Conservation (phyloP, 2,888 invertebrate genomes). For the Drosophila neutralis region DNA sequence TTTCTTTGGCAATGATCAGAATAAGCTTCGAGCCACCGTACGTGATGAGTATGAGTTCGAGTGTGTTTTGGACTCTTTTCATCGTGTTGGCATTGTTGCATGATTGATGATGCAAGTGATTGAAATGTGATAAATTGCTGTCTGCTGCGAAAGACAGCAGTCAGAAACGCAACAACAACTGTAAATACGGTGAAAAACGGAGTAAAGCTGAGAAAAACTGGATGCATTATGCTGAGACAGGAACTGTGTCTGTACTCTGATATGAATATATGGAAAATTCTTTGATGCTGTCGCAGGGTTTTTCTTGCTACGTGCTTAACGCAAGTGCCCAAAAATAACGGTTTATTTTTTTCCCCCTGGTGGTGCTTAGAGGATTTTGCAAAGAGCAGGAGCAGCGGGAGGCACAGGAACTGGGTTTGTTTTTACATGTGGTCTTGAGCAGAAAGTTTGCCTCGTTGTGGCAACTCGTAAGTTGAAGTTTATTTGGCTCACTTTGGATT, state of each 20-base stretch:
- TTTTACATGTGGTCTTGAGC: constrained; percentile 62
- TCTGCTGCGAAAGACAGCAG: constrained; percentile 54
- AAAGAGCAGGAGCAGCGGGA: constrained; percentile 13
- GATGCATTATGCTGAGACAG: constrained; percentile 9
- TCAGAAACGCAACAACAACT: constrained; percentile 6
- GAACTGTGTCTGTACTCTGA: constrained; percentile 15
- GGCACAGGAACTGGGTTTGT: constrained; percentile 27
- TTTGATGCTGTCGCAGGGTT: constrained; percentile 10
- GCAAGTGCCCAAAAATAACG: constrained; percentile 28
- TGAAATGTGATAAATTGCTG: constrained; percentile 75
- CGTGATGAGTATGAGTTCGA: constrained; percentile 13
- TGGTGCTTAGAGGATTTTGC: constrained; percentile 64
- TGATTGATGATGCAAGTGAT: constrained; percentile 74
- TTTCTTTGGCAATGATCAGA: no score
- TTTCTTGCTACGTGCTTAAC: constrained; percentile 34
- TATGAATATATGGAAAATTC: constrained; percentile 36
- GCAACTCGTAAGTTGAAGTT: constrained; percentile 38
- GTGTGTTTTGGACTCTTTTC: constrained; percentile 24
- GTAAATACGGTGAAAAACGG: constrained; percentile 13
- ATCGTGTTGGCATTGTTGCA: constrained; percentile 41
- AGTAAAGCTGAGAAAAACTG: constrained; percentile 19
- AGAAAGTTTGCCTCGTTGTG: constrained; percentile 41
- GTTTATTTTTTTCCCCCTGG: constrained; percentile 12
- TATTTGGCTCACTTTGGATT: constrained; percentile 26
- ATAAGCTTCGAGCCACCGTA: no score